These are phyloP conservation scores for Lota lota DNA, from an alignment of 2,113 vertebrate species.

Conservation along the genomic window DNA sequence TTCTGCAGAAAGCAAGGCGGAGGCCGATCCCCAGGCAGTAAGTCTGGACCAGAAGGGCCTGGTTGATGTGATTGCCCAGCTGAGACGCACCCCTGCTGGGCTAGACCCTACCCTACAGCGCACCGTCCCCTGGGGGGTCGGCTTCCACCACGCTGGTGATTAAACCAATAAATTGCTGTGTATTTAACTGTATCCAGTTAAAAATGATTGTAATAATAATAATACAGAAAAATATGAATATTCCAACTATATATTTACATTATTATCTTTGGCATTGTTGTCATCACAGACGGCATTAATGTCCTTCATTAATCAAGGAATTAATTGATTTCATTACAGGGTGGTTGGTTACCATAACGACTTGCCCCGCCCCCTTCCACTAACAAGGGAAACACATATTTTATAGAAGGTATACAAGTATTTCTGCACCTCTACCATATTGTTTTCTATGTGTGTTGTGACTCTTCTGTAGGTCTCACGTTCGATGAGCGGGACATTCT, in stretches of 20 bases:
- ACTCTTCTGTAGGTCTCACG: constrained; percentile 80
- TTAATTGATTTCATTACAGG: too few species aligned
- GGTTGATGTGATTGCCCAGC: constrained; percentile 81
- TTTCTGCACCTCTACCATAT: neutral
- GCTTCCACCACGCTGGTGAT: constrained; percentile 95
- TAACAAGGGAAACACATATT: neutral
- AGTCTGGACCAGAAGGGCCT: constrained; percentile 76
- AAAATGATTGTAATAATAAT: neutral
- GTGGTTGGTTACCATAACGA: too few species aligned
- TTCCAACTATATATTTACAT: too few species aligned
- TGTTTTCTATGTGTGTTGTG: neutral
- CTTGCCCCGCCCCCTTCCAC: neutral
- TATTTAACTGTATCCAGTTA: neutral
- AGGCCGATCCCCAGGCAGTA: constrained; percentile 62
- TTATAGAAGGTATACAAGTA: neutral
- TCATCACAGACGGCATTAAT: too few species aligned
- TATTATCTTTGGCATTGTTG: too few species aligned
- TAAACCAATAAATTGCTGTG: neutral
- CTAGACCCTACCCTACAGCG: constrained; percentile 85
- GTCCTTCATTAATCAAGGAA: too few species aligned
- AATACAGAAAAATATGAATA: too few species aligned
- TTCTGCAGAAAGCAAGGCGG: constrained; percentile 35
- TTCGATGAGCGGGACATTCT: constrained; percentile 94
- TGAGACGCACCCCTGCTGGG: constrained; percentile 83
- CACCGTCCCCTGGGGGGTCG: constrained; percentile 90